These are phyloP conservation scores for Neocrepidodera transversa DNA, from an alignment of 2,888 invertebrate species.

Conservation along the genomic window DNA sequence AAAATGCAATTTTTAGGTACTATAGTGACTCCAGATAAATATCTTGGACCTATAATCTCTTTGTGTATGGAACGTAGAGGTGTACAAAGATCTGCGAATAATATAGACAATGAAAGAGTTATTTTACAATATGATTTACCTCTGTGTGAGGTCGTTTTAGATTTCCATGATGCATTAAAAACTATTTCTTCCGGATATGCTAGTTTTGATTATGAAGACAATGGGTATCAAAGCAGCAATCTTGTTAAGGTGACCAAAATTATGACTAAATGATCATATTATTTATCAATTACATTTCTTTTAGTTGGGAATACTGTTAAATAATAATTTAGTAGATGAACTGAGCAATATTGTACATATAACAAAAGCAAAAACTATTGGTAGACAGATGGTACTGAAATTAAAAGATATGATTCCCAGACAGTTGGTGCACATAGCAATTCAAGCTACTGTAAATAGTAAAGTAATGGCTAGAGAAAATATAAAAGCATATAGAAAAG, in stretches of 20 bases:
- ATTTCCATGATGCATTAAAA: conserved; percentile 93
- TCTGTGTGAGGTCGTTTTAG: conserved; percentile 90
- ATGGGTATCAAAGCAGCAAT: conserved; percentile 79
- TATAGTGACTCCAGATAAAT: conserved; percentile 84
- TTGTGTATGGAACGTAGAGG: conserved; percentile 81
- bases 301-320: conserved; percentile 79
- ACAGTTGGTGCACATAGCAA: conserved; percentile 86
- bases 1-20: conserved; percentile 70
- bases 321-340: conserved; percentile 83
- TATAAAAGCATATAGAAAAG: conserved; percentile 86
- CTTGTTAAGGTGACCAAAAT: conserved; percentile 81
- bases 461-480: conserved; percentile 87
- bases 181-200: conserved; percentile 93
- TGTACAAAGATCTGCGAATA: conserved; percentile 70
- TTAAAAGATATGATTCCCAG: conserved; percentile 86
- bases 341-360: conserved; percentile 81
- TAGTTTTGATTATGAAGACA: conserved; percentile 91
- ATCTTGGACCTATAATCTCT: conserved; percentile 73
- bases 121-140: conserved; percentile 86
- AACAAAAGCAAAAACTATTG: conserved; percentile 70
- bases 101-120: conserved; percentile 83
- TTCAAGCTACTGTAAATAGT: conserved; percentile 82
- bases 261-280: no score
- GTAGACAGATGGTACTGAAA: conserved; percentile 74
- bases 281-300: no score